Evolutionary conservation across 2,113 vertebrate genomes (phyloP).

Genomic region (Tiliqua scincoides): DNA sequence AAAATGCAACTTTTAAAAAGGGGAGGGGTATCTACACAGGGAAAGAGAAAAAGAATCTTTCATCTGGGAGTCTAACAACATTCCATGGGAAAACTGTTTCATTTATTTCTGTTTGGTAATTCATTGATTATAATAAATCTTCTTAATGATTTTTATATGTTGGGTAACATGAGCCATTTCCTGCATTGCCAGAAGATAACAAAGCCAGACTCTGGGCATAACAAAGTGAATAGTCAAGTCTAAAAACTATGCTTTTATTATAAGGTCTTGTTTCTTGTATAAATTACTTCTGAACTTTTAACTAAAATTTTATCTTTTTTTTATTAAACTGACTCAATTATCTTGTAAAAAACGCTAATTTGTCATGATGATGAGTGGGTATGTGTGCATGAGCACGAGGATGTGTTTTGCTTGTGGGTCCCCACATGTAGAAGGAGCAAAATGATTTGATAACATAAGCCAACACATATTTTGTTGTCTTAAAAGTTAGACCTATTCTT

Average conservation of each 20-base stretch:
- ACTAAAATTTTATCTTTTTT: background rate
- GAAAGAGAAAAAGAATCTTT: constrained; percentile 50
- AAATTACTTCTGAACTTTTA: constrained; percentile 34
- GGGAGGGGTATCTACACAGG: constrained; percentile 71
- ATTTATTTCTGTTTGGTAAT: constrained; percentile 62
- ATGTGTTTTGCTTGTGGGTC: background rate
- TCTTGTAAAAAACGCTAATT: constrained; percentile 23
- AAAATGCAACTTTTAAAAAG: background rate
- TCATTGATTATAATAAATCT: constrained; percentile 56
- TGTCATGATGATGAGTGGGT: background rate
- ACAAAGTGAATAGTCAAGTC: constrained; percentile 17
- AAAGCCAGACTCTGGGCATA: constrained; percentile 12
- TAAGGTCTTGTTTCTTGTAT: constrained; percentile 24
- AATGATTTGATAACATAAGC: too few relatives aligned
- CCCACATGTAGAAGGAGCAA: background rate
- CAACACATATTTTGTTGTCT: too few relatives aligned
- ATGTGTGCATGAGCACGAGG: background rate
- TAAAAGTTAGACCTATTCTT: too few relatives aligned
- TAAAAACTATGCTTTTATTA: constrained; percentile 31
- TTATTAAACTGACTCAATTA: constrained; percentile 21
- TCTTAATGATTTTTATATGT: constrained; percentile 29
- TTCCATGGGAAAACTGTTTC: constrained; percentile 58
- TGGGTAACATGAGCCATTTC: constrained; percentile 28
- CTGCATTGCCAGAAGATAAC: constrained; percentile 38
- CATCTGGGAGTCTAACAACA: constrained; percentile 37